A percentile compares a stretch with the other conserved stretches of the same genome.
These are phyloP conservation scores for Eumerus sabulonum DNA, from an alignment of 2,888 invertebrate genomes.

Conservation along the genomic window DNA sequence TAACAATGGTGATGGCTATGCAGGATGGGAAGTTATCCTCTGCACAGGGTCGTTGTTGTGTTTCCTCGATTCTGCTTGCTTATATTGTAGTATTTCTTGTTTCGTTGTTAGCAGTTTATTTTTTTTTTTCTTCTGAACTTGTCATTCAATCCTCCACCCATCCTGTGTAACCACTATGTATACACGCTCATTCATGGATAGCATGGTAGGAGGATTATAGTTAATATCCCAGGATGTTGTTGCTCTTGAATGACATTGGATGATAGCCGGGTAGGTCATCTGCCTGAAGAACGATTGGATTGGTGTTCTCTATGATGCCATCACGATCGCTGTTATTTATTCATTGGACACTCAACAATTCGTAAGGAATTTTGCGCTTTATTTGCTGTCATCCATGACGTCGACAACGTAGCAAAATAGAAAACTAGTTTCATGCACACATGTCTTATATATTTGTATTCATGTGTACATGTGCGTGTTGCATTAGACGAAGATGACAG, in stretches of 20 bases:
- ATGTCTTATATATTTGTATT: too few species aligned
- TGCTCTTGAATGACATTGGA: slow-evolving; percentile 53
- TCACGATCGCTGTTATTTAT: slow-evolving; percentile 62
- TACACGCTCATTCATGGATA: too few species aligned
- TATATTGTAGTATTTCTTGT: too few species aligned
- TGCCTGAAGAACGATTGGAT: slow-evolving; percentile 46
- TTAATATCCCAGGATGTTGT: slow-evolving; percentile 48
- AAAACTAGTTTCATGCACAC: too few species aligned
- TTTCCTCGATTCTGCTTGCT: slow-evolving; percentile 22
- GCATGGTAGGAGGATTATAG: slow-evolving; percentile 33
- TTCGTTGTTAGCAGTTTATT: too few species aligned
- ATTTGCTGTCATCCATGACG: slow-evolving; percentile 34
- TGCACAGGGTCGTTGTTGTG: slow-evolving; percentile 29
- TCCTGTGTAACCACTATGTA: too few species aligned
- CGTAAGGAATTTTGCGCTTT: slow-evolving; percentile 39
- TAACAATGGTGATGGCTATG: too few species aligned
- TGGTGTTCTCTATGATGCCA: slow-evolving; percentile 52
- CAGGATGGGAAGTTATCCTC: slow-evolving; percentile 4
- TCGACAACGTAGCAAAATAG: background rate
- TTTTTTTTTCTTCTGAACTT: slow-evolving; percentile 14
- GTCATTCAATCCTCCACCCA: slow-evolving; percentile 12
- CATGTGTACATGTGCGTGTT: background rate
- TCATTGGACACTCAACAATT: slow-evolving; percentile 62
- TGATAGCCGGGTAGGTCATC: slow-evolving; percentile 39
- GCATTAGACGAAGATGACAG: slow-evolving; percentile 18